A percentile compares a stretch with the other conserved stretches of the same genome.
Conservation (phyloP, 1,140 invertebrate genomes). For the Homalodisca vitripennis region DNA sequence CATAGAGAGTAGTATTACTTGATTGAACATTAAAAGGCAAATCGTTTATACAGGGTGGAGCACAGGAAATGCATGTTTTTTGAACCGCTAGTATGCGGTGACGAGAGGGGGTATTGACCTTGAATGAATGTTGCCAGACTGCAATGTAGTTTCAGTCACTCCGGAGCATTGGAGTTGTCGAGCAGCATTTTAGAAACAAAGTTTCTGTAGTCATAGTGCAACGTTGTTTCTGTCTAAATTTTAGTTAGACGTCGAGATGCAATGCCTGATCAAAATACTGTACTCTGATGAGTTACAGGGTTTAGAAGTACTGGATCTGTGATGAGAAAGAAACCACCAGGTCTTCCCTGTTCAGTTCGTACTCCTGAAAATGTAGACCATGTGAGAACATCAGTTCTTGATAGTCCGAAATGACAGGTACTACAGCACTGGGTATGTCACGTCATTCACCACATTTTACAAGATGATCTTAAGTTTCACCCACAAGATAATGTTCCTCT, state of each 20-base stretch:
- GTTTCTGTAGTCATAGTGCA: slow-evolving; percentile 20
- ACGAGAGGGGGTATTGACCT: slow-evolving; percentile 18
- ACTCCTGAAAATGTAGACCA: slow-evolving; percentile 36
- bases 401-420: background rate
- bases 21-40: too few species aligned
- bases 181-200: slow-evolving; percentile 26
- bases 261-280: too few species aligned
- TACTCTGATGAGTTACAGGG: too few species aligned
- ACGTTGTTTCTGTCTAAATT: slow-evolving; percentile 11
- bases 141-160: slow-evolving; percentile 25
- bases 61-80: slow-evolving; percentile 23
- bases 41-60: slow-evolving; percentile 14
- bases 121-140: slow-evolving; percentile 23
- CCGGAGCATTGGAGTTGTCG: slow-evolving; percentile 28
- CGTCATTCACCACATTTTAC: slow-evolving; percentile 18
- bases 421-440: slow-evolving; percentile 19
- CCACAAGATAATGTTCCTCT: slow-evolving; percentile 22
- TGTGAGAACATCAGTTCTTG: slow-evolving; percentile 32
- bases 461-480: too few species aligned
- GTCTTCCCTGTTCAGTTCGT: slow-evolving; percentile 33
- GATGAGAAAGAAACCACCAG: slow-evolving; percentile 31
- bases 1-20: too few species aligned
- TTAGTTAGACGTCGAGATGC: slow-evolving; percentile 27
- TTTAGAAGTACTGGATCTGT: too few species aligned
- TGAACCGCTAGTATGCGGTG: slow-evolving; percentile 15